Evolutionary conservation across 2,797 vertebrate species (phyloP).

Genomic region (Sebastes taczanowskii): DNA sequence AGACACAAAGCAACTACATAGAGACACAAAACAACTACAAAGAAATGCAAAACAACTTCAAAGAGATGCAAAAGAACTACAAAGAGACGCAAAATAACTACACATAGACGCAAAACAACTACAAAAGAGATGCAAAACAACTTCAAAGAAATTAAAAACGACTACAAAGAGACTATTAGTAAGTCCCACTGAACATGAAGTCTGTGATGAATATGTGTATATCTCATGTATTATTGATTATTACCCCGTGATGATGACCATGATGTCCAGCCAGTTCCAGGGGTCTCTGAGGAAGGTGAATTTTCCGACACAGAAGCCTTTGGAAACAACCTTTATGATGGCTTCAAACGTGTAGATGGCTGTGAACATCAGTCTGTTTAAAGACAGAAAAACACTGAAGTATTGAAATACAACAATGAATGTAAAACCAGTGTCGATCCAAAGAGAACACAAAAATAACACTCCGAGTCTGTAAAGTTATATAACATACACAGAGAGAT

Average conservation of each 20-base stretch:
- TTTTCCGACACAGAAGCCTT: slow-evolving; percentile 87
- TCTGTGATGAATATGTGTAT: not conserved
- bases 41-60: too few species aligned
- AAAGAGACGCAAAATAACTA: too few species aligned
- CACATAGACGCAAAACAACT: too few species aligned
- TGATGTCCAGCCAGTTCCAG: slow-evolving; percentile 96
- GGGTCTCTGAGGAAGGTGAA: slow-evolving; percentile 95
- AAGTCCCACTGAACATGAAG: too few species aligned
- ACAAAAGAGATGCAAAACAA: not conserved
- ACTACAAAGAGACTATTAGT: not conserved
- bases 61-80: too few species aligned
- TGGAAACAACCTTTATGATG: slow-evolving; percentile 86
- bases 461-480: not conserved
- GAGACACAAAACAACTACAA: too few species aligned
- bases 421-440: not conserved
- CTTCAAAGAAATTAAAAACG: not conserved
- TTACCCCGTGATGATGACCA: slow-evolving; percentile 92
- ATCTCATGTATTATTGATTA: not conserved
- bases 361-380: slow-evolving; percentile 85
- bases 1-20: too few species aligned
- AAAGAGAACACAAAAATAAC: not conserved
- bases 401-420: not conserved
- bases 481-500: not conserved
- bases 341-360: slow-evolving; percentile 91
- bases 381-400: not conserved